Conservation (phyloP, 2,888 invertebrate species). For the Aplocera efformata region DNA sequence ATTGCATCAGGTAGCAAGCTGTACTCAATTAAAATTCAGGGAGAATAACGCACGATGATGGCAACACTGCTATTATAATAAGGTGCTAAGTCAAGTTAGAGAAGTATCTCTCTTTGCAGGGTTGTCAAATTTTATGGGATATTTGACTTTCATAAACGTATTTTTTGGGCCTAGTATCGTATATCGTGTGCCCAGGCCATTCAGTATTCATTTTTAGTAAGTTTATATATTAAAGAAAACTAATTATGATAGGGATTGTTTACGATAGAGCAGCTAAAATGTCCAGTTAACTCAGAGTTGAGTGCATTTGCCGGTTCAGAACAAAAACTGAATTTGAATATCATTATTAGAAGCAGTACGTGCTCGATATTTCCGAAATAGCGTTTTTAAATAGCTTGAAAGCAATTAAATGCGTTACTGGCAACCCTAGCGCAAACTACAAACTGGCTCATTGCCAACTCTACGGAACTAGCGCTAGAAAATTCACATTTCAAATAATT, state of each 20-base stretch:
- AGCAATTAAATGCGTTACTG: slow-evolving; percentile 4
- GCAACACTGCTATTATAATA: slow-evolving; percentile 37
- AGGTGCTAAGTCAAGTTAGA: slow-evolving; percentile 46
- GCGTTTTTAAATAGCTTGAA: not conserved
- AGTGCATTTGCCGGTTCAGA: no score
- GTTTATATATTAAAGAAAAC: no score
- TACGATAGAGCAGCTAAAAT: no score
- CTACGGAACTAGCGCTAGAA: slow-evolving; percentile 29
- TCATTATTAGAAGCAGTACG: no score
- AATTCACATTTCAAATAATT: slow-evolving; percentile 50
- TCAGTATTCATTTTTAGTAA: no score
- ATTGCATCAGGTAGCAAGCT: slow-evolving; percentile 20
- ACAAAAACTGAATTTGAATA: no score
- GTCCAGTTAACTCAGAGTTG: no score
- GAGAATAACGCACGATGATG: slow-evolving; percentile 15
- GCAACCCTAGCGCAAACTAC: slow-evolving; percentile 15
- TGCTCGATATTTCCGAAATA: not conserved
- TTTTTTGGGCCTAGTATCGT: no score
- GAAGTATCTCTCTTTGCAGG: slow-evolving; percentile 27
- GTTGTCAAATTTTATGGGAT: slow-evolving; percentile 5
- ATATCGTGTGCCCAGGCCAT: no score
- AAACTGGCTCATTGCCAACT: slow-evolving; percentile 39
- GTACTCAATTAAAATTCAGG: slow-evolving; percentile 24
- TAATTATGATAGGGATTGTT: no score
- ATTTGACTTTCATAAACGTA: no score